Percentiles rank a stretch among this genome's conserved stretches.
phyloP scores from a whole-genome alignment of 2,888 invertebrate species.

The Sclerodermus sp. region DNA sequence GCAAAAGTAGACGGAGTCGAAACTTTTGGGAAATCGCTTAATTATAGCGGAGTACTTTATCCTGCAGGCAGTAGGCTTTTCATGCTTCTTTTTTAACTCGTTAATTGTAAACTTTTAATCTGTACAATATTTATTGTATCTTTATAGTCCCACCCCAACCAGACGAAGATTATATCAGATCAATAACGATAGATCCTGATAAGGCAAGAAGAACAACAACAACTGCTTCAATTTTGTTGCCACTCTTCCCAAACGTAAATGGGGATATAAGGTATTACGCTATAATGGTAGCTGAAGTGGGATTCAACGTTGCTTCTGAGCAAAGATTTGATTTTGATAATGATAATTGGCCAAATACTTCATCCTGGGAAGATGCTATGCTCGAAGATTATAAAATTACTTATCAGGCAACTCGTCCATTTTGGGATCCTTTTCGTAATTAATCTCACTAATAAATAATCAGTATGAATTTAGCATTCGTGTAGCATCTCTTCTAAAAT shows the following conservation, averaged over 20 bases:
- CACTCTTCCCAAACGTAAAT: slow-evolving; percentile 40
- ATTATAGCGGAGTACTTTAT: slow-evolving; percentile 21
- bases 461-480: not conserved
- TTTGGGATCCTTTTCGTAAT: slow-evolving; percentile 40
- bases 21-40: slow-evolving; percentile 23
- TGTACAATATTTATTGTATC: not conserved
- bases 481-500: not conserved
- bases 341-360: slow-evolving; percentile 34
- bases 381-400: slow-evolving; percentile 36
- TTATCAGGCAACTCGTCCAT: slow-evolving; percentile 44
- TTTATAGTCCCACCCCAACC: slow-evolving; percentile 45
- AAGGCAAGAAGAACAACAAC: slow-evolving; percentile 40
- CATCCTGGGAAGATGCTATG: slow-evolving; percentile 48
- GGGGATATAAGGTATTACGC: slow-evolving; percentile 46
- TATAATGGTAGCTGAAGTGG: slow-evolving; percentile 42
- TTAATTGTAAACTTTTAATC: no score
- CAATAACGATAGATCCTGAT: slow-evolving; percentile 43
- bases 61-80: slow-evolving; percentile 47
- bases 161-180: slow-evolving; percentile 35
- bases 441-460: not conserved
- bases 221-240: slow-evolving; percentile 42
- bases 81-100: no score
- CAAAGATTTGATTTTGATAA: slow-evolving; percentile 27
- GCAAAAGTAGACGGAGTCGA: slow-evolving; percentile 30
- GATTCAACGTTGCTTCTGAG: slow-evolving; percentile 22